Base-by-base conservation (phyloP, 2,797 vertebrate species). In the Podarcis lilfordi region DNA sequence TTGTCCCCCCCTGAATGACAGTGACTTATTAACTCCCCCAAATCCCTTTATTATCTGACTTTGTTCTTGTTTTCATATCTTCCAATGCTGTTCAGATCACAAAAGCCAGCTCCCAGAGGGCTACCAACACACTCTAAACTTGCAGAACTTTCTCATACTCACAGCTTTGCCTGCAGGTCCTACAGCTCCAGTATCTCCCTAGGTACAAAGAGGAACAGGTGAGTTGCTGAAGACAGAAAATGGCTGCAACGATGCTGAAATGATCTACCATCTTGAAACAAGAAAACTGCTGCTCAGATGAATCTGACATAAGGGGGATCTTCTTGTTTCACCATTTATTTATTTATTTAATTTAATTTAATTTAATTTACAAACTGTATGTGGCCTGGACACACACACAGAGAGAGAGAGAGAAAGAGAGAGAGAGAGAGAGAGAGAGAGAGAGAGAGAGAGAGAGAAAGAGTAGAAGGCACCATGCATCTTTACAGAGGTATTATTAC, bases 121-220 rank as follows among this genome's bases (percentile, higher is more conserved):
- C 15, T n/a, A 10, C 37, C 59, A 85, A 64, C 35, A 5, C 27
- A 35, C 13, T 59, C 32, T n/a, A 11, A 21, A 32, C 19, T 1
- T 7, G 2, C 32, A 13, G 37, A n/a, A 0, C 3, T 1, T 0
- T 19, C 83, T 37, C 15, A 8, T 84, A 94, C 97, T 96, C 92
- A 97, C 97, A 76, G 89, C 90, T 32, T 66, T 92, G 80, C 97
- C 97, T 0, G 15, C n/a, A 1, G 95, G 94, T 77, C 97, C 97
- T 13, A 81, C 40, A 1, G 77, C 91, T 50, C 97, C 97, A 0
- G 66, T 29, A n/a, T 95, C 95, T 45, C 97, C 97, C 97, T 97
- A 93, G 72, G n/a, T 89, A 66, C 29, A 88, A 86, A 92, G 43
- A 55, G 90, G 19, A 89, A 37, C 6, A 4, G 0, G 6, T 11